Percentiles rank a stretch among this genome's conserved stretches.
These are phyloP conservation scores for Hafferia zeledoni DNA, from an alignment of 2,797 vertebrate species.

Conservation along the genomic window DNA sequence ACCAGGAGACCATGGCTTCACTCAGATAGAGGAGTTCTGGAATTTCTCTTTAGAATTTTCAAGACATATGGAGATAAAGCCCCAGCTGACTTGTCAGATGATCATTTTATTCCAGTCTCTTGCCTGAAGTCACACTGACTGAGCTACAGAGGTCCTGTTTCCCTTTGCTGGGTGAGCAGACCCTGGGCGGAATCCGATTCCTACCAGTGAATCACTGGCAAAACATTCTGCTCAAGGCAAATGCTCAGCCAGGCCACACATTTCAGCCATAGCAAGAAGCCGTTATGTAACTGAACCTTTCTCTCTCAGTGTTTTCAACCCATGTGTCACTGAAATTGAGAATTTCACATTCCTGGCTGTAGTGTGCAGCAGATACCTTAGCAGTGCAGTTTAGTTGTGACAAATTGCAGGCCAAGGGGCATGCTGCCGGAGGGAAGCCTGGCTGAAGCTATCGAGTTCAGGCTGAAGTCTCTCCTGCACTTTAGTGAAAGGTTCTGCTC, in stretches of 20 bases:
- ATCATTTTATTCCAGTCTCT: neutral
- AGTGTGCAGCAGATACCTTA: neutral
- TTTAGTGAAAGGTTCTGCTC: neutral
- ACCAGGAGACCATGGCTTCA: neutral
- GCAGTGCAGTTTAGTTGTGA: neutral
- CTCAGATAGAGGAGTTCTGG: neutral
- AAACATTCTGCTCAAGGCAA: neutral
- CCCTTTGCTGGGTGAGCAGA: neutral
- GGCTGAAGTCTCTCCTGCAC: neutral
- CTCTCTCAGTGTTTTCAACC: neutral
- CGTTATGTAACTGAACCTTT: neutral
- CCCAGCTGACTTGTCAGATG: neutral
- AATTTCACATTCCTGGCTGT: neutral
- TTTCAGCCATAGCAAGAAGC: neutral
- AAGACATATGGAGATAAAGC: accelerated
- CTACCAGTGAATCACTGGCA: neutral
- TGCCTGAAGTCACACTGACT: neutral
- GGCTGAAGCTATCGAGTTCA: neutral
- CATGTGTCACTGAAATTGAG: accelerated
- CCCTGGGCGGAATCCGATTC: neutral
- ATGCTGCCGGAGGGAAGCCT: neutral
- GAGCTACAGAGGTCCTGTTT: neutral
- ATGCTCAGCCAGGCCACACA: neutral
- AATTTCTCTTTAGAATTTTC: neutral
- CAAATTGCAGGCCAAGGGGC: neutral